Percentiles rank a stretch among this genome's conserved stretches.
Conservation (phyloP, 2,888 invertebrate species). For the Chymomyza caudatula region DNA sequence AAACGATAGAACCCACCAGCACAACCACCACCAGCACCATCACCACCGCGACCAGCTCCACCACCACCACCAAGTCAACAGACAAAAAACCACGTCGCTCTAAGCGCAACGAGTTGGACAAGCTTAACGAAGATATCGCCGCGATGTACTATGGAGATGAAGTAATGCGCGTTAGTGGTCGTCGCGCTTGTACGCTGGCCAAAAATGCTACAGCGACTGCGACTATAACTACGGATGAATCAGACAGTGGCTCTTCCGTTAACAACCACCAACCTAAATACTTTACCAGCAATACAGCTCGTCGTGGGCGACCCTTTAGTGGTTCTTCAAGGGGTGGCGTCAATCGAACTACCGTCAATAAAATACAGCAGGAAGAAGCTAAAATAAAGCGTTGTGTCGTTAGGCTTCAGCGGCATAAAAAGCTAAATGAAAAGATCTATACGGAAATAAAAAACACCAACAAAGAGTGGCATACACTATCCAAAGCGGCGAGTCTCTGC, state of each 20-base stretch:
- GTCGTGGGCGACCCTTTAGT: not conserved
- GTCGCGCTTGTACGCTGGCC: constrained; percentile 78
- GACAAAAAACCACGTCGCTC: constrained; percentile 21
- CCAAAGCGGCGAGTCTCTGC: constrained; percentile 53
- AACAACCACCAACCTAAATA: not conserved
- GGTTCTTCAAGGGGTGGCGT: not conserved
- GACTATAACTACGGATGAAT: not conserved
- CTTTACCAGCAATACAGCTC: not conserved
- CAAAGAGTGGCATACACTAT: constrained; percentile 68
- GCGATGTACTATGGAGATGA: constrained; percentile 82
- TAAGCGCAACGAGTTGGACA: constrained; percentile 81
- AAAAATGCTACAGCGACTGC: too few relatives aligned
- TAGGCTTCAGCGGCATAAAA: not conserved
- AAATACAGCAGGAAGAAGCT: not conserved
- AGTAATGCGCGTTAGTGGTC: constrained; percentile 81
- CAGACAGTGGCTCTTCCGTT: not conserved
- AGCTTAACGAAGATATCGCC: constrained; percentile 82
- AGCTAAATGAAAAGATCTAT: too few relatives aligned
- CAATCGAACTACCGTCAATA: not conserved
- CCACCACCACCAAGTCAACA: not conserved
- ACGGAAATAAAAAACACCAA: constrained; percentile 48
- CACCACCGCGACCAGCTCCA: not conserved
- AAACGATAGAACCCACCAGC: not conserved
- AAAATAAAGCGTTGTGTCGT: not conserved
- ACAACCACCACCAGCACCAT: not conserved